A percentile compares a stretch with the other conserved stretches of the same genome.
These are phyloP conservation scores for Proteles cristata DNA, from an alignment of 2,113 vertebrate genomes.

Conservation along the genomic window DNA sequence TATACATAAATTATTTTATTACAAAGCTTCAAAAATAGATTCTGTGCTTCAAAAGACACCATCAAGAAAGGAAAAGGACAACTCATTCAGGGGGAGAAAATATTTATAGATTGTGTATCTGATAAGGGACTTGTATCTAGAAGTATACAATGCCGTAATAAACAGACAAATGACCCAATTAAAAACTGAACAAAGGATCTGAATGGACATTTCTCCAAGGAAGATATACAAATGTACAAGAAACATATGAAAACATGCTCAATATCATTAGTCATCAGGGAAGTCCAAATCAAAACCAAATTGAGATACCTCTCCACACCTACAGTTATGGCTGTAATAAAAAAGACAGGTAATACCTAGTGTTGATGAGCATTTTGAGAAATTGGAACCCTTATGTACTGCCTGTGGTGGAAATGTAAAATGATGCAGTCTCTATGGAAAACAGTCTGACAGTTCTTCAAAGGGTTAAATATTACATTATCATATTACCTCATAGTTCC, in stretches of 20 bases:
- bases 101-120: neutral
- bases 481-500: neutral
- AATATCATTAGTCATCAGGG: neutral
- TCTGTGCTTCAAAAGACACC: constrained; percentile 17
- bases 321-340: neutral
- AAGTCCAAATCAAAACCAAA: constrained; percentile 40
- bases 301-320: neutral
- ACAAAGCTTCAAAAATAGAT: constrained; percentile 33
- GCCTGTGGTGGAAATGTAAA: neutral
- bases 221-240: neutral
- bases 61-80: constrained; percentile 39
- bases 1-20: neutral
- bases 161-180: neutral
- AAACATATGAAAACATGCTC: neutral
- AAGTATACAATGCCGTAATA: neutral
- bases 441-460: neutral
- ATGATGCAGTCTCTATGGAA: neutral
- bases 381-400: neutral
- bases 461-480: constrained; percentile 14
- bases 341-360: neutral
- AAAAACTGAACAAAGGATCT: constrained; percentile 9
- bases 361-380: neutral
- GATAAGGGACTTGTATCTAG: neutral
- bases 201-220: constrained; percentile 12
- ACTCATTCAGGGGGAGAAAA: neutral